phyloP scores from a whole-genome alignment of 2,797 vertebrate species.

The Stomatorhinus walkeri region DNA sequence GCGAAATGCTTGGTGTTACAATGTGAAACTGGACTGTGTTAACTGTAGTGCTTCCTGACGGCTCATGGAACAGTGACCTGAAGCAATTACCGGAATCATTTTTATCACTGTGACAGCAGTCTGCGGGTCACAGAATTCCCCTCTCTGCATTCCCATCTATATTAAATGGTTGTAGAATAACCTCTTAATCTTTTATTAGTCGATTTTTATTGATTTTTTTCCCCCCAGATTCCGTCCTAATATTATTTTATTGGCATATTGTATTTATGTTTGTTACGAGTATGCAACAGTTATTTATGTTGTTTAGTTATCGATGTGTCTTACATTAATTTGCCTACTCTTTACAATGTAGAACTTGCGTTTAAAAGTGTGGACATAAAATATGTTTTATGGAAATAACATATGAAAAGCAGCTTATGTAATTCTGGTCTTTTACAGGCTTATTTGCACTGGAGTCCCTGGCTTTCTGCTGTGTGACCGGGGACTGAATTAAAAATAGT shows the following conservation, averaged over 20 bases:
- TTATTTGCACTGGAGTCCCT: conserved; percentile 17
- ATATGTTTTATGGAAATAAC: not conserved
- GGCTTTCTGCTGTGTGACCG: conserved; percentile 23
- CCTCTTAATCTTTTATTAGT: not conserved
- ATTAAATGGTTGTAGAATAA: not conserved
- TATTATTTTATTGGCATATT: not conserved
- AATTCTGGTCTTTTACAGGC: conserved; percentile 32
- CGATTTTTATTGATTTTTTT: not conserved
- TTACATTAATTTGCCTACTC: not conserved
- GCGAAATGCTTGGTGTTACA: not conserved
- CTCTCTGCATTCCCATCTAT: not conserved
- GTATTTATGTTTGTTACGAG: not conserved
- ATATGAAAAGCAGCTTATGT: conserved; percentile 24
- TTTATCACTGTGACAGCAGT: not conserved
- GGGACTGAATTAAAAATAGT: conserved; percentile 61
- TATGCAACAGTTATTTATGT: not conserved
- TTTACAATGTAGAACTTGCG: not conserved
- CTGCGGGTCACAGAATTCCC: not conserved
- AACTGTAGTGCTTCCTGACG: not conserved
- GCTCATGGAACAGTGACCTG: not conserved
- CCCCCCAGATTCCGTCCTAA: not conserved
- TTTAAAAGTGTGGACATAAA: not conserved
- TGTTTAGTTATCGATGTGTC: not conserved
- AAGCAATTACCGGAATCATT: not conserved
- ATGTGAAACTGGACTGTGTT: not conserved